These are phyloP conservation scores for Synergus itoensis DNA, from an alignment of 2,888 invertebrate genomes.

Conservation along the genomic window DNA sequence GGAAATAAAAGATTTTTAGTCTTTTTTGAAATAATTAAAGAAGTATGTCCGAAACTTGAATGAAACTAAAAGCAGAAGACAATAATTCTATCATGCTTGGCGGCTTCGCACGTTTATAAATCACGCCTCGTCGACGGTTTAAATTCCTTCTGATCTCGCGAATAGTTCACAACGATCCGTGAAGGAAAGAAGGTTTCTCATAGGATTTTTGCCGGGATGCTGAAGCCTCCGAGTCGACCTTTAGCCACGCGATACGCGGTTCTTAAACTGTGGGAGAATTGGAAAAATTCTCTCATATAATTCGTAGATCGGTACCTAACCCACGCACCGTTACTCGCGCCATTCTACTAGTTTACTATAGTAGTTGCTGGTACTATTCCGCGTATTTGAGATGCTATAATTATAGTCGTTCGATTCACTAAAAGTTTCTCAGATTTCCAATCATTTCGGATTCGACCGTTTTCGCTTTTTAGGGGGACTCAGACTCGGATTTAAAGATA, in stretches of 20 bases:
- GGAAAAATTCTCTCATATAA: conserved; percentile 35
- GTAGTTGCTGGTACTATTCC: conserved; percentile 54
- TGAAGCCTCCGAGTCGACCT: conserved; percentile 29
- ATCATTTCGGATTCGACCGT: conserved; percentile 34
- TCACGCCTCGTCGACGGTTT: conserved; percentile 9
- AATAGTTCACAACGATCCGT: conserved; percentile 27
- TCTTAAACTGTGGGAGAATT: conserved; percentile 13
- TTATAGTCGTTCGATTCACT: conserved; percentile 70
- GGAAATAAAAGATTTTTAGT: background rate
- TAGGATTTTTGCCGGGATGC: conserved; percentile 6
- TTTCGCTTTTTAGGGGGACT: conserved; percentile 37
- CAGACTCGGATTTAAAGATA: conserved; percentile 35
- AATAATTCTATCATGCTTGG: conserved; percentile 29
- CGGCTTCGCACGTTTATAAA: conserved; percentile 42
- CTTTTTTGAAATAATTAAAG: conserved; percentile 6
- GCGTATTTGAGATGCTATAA: conserved; percentile 70
- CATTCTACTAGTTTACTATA: background rate
- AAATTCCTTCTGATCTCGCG: conserved; percentile 22
- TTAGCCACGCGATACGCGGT: conserved; percentile 48
- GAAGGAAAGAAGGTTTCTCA: conserved; percentile 12
- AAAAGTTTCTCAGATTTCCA: conserved; percentile 67
- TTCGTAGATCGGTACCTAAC: conserved; percentile 33
- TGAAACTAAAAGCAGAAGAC: background rate
- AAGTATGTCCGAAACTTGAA: conserved; percentile 35
- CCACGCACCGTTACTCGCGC: conserved; percentile 7